phyloP scores from a whole-genome alignment of 2,888 invertebrate species.

The Pristionchus mayeri region DNA sequence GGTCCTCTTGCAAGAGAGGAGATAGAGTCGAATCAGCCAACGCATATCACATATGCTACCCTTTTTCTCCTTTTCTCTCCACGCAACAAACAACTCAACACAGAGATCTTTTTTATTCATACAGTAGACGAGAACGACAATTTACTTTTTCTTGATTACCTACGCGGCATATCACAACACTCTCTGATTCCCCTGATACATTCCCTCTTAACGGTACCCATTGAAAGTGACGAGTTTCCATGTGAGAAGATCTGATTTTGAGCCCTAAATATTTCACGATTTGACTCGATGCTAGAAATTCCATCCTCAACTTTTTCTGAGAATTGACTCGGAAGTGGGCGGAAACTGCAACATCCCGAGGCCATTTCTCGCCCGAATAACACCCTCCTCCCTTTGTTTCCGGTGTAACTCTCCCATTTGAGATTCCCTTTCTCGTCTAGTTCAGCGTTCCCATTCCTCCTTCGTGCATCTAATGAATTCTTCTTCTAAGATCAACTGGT shows the following conservation, averaged over 20 bases:
- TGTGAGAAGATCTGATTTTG: not conserved
- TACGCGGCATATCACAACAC: too few species aligned
- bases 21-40: conserved; percentile 11
- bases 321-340: not conserved
- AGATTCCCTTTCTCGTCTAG: not conserved
- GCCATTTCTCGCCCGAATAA: not conserved
- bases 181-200: too few species aligned
- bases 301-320: not conserved
- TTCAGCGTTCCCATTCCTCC: not conserved
- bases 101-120: too few species aligned
- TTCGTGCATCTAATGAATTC: not conserved
- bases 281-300: not conserved
- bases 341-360: not conserved
- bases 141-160: too few species aligned
- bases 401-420: not conserved
- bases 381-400: not conserved
- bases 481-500: not conserved
- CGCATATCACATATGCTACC: not conserved
- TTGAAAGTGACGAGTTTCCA: not conserved
- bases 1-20: not conserved
- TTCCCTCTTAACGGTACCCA: not conserved
- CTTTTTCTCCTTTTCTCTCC: not conserved
- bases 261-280: not conserved
- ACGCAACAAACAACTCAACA: not conserved
- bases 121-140: too few species aligned